Base-by-base conservation (phyloP, 2,888 invertebrate species). In the Oeneis ivallda region DNA sequence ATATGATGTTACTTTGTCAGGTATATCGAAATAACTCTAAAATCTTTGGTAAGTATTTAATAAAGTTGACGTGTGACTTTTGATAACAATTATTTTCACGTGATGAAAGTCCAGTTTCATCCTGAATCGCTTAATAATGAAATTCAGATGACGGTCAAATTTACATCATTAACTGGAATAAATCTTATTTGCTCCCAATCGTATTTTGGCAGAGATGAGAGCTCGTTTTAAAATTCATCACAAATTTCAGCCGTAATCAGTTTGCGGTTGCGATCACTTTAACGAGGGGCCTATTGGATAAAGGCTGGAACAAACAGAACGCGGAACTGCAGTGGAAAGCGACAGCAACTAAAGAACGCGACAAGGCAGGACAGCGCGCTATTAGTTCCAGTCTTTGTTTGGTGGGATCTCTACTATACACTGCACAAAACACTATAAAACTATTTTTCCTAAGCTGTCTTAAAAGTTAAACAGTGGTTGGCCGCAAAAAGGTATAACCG, bases 151-250 rank as follows among this genome's bases (percentile, higher is more conserved):
- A n/a, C 41, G 56, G 56, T 41, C 41, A 57, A 57, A 57, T 57
- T 57, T 57, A 57, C 56, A 57, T 57, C 56, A 57, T 57, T 57
- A 57, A 57, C 19, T 57, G 56, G 56, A 43, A 57, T 57, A 43
- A 57, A 57, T 57, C 56, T 57, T 57, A 57, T 57, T 57, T 57
- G 56, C 19, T 34, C 26, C 26, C 26, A 57, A 43, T 57, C 39
- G 56, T 32, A 57, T 57, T 19, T 57, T 43, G 56, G 19, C 41
- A 8, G 43, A 43, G 43, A 13, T 8, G 8, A 8, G 43, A 43
- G 43, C 26, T 13, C 6, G 43, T 57, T 57, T 57, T 53, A 53
- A 57, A 57, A 41, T 57, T 43, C 56, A 43, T 57, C 41, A n/a
- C 41, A 26, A 13, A 26, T 57, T 57, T 57, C 43, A 41, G 9